Evolutionary conservation across 2,888 invertebrate species (phyloP).

Genomic region (Hirtodrosophila alboralis): DNA sequence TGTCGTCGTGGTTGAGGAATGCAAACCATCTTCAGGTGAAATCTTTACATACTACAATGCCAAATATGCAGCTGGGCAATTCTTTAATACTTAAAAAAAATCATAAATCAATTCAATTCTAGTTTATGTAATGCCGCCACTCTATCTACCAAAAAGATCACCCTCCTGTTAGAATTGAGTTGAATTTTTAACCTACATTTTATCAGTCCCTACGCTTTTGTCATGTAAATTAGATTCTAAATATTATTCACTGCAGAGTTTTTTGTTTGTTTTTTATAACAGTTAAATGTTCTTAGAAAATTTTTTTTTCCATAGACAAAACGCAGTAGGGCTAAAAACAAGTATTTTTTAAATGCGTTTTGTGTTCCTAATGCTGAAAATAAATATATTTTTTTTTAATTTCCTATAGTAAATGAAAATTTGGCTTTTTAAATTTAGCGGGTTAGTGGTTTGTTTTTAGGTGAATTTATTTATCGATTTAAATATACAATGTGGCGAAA

Average conservation of each 20-base stretch:
- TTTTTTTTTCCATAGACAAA: no score
- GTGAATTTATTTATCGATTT: no score
- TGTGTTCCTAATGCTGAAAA: no score
- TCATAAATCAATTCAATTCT: conserved; percentile 6
- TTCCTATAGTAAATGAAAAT: no score
- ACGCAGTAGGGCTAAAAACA: no score
- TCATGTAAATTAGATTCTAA: conserved; percentile 42
- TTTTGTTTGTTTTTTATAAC: no score
- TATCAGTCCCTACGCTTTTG: conserved; percentile 10
- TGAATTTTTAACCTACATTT: conserved; percentile 37
- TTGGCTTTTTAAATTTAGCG: no score
- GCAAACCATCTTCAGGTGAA: conserved; percentile 58
- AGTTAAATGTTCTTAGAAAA: conserved; percentile 21
- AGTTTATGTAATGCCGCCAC: conserved; percentile 36
- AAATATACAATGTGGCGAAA: no score
- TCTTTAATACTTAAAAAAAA: conserved; percentile 9
- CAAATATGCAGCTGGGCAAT: conserved; percentile 27
- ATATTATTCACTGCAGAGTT: conserved; percentile 23
- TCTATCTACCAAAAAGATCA: conserved; percentile 24
- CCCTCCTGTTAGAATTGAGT: background rate
- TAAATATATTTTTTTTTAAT: no score
- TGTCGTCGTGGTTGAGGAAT: conserved; percentile 46
- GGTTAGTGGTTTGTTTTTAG: no score
- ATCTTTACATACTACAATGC: conserved; percentile 27
- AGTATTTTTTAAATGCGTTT: no score